These are phyloP conservation scores for Acanthurus lineatus DNA, from an alignment of 2,797 vertebrate genomes.

Conservation along the genomic window DNA sequence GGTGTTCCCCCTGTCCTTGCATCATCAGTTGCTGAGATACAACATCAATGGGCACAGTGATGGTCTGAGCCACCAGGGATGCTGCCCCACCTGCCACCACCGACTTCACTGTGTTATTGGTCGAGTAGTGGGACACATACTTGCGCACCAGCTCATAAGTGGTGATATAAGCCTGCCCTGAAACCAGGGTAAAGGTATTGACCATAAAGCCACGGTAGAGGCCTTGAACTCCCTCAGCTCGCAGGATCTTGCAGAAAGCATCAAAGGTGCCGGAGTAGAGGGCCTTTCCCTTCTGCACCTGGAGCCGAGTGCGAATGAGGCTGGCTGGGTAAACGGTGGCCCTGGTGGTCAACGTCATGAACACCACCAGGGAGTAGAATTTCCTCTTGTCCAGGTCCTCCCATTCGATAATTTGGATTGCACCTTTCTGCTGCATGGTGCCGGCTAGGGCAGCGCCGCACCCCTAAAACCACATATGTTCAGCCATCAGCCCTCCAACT, in stretches of 20 bases:
- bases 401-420: slow-evolving; percentile 98
- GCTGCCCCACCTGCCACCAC: slow-evolving; percentile 94
- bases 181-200: slow-evolving; percentile 94
- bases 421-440: slow-evolving; percentile 87
- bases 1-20: slow-evolving; percentile 92
- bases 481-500: slow-evolving; percentile 1
- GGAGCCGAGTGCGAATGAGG: slow-evolving; percentile 94
- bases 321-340: slow-evolving; percentile 96
- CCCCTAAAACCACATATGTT: slow-evolving; percentile 59
- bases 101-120: slow-evolving; percentile 93
- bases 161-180: slow-evolving; percentile 96
- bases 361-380: slow-evolving; percentile 95
- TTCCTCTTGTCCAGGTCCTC: slow-evolving; percentile 98
- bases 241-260: slow-evolving; percentile 94
- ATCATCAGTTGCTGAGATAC: slow-evolving; percentile 98
- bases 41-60: slow-evolving; percentile 96
- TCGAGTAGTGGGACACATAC: slow-evolving; percentile 89
- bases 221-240: slow-evolving; percentile 88
- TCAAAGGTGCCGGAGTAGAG: slow-evolving; percentile 94
- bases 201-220: slow-evolving; percentile 97
- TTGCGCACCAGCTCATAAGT: slow-evolving; percentile 96
- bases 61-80: slow-evolving; percentile 97
- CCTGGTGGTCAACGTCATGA: slow-evolving; percentile 96
- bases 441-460: slow-evolving; percentile 34
- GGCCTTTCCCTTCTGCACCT: slow-evolving; percentile 95